phyloP scores from a whole-genome alignment of 2,888 invertebrate genomes.

The Cantharis rufa region DNA sequence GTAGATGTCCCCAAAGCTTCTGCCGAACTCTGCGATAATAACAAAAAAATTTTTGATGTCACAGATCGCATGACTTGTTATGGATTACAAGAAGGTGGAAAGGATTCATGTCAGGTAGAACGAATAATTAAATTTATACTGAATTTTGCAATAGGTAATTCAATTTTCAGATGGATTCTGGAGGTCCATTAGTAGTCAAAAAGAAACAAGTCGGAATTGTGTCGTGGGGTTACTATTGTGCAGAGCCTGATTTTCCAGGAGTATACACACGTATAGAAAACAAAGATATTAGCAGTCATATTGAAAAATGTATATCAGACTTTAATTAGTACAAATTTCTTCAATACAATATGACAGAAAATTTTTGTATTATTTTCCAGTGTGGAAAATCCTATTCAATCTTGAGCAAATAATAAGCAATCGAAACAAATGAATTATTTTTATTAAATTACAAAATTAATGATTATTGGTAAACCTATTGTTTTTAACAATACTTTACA shows the following conservation, averaged over 20 bases:
- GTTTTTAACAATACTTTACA: no score
- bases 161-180: background rate
- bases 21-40: background rate
- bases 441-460: no score
- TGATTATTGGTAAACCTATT: no score
- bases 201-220: background rate
- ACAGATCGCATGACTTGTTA: conserved; percentile 19
- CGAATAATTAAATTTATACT: background rate
- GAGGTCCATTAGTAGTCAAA: background rate
- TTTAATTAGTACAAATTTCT: background rate
- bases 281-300: background rate
- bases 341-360: no score
- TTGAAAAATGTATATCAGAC: background rate
- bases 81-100: conserved; percentile 5
- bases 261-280: background rate
- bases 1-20: background rate
- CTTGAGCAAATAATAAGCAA: no score
- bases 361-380: no score
- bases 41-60: background rate
- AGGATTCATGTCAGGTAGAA: conserved; percentile 11
- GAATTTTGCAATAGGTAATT: background rate
- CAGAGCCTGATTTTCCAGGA: background rate
- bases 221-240: background rate
- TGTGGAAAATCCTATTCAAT: no score
- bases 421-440: no score